A percentile compares a stretch with the other conserved stretches of the same genome.
These are phyloP conservation scores for Macrochelys suwanniensis DNA, from an alignment of 2,797 vertebrate species.

Conservation along the genomic window DNA sequence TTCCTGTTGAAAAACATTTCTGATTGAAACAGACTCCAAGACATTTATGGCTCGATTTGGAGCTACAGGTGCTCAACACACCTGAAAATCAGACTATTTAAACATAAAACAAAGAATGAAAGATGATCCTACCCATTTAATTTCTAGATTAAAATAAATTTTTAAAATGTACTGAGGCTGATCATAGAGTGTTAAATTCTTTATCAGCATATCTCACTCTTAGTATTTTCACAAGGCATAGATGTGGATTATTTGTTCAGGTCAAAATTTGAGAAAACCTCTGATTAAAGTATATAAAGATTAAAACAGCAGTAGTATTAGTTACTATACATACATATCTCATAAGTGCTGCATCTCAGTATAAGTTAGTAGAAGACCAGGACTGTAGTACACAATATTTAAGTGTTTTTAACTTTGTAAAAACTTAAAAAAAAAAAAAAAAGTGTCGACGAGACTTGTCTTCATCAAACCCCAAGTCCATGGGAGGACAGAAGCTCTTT, in stretches of 20 bases:
- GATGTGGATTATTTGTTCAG: slow-evolving; percentile 56
- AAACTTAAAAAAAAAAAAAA: not conserved
- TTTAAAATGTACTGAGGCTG: slow-evolving; percentile 62
- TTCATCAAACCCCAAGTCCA: not conserved
- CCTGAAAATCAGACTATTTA: slow-evolving; percentile 17
- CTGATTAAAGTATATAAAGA: not conserved
- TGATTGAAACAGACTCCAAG: not conserved
- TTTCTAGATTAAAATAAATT: slow-evolving; percentile 62
- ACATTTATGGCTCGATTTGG: not conserved
- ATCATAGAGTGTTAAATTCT: slow-evolving; percentile 50
- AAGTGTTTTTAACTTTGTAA: not conserved
- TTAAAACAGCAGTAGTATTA: not conserved
- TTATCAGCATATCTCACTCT: slow-evolving; percentile 43
- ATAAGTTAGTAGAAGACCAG: not conserved
- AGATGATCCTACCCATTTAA: not conserved
- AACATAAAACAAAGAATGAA: not conserved
- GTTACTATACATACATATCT: not conserved
- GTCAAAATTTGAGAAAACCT: slow-evolving; percentile 35
- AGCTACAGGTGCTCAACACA: slow-evolving; percentile 38
- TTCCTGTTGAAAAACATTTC: not conserved
- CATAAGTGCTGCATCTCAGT: not conserved
- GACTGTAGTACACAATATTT: not conserved
- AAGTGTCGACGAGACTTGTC: not conserved
- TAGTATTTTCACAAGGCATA: slow-evolving; percentile 62
- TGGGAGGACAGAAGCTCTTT: not conserved